Base-by-base conservation (phyloP, 2,797 vertebrate species). In the Crax fasciolata region DNA sequence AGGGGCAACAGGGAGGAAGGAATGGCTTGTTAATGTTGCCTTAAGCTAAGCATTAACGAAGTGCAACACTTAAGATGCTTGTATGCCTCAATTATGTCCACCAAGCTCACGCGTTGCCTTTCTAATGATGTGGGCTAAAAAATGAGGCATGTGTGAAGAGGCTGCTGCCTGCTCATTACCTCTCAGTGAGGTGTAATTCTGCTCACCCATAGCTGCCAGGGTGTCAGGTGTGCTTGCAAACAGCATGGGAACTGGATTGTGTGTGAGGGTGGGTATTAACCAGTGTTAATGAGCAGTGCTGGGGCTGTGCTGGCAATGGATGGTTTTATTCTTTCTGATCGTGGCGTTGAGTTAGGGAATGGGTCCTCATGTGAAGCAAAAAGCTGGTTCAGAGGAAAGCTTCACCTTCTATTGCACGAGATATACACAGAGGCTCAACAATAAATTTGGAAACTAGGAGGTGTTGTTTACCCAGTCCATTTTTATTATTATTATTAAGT, bases 401-500 rank as follows among this genome's bases (percentile, higher is more conserved):
- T 57, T 10, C 70, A 59, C 43, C 90, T 83, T 92, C 85, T 75
- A 92, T 58, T 85, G 57, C 58, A 41, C 52, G 76, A 67, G 55
- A 82, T 46, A 82, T 46, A 70, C 13, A 19, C 1, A 62, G 51
- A 54, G 24, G 73, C n/a, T 52, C 35, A 46, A 25, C 65, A 94
- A 90, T 82, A 80, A 94, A 13, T 65, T 12, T 41, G 77, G 32
- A 96, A 89, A 77, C 5, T 52, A 89, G 84, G 30, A 93, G 35
- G 27, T 14, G 28, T 59, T 86, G 67, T 97, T 97, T 94, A 97
- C 94, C 95, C 97, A 95, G 94, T 97, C 96, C 85, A 48, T 92
- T 97, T 97, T 98, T 96, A 94, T 94, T 98, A 83, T 93, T 51
- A 84, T 77, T 67, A 75, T 85, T 96, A 98, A 91, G 89, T 97